Evolutionary conservation across 1,140 invertebrate species (phyloP).

Genomic region (Phortica variegata): DNA sequence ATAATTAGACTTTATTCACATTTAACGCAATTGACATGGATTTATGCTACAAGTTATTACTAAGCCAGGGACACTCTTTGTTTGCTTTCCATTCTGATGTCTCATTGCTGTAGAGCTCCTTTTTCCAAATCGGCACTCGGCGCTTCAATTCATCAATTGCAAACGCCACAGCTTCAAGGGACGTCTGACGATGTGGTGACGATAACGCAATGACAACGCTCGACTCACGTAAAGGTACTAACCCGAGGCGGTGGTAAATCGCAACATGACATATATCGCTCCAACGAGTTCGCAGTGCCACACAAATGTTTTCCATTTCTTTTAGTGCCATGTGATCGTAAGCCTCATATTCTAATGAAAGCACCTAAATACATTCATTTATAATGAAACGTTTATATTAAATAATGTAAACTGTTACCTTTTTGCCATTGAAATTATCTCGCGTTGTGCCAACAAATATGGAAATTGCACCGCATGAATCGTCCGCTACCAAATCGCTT

Average conservation of each 20-base stretch:
- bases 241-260: constrained; percentile 79
- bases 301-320: constrained; percentile 78
- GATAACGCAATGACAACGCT: constrained; percentile 90
- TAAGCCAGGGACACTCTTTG: constrained; percentile 72
- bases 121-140: constrained; percentile 95
- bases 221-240: constrained; percentile 83
- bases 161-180: constrained; percentile 78
- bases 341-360: constrained; percentile 87
- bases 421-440: constrained; percentile 84
- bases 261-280: constrained; percentile 73
- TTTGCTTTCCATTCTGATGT: constrained; percentile 74
- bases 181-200: constrained; percentile 81
- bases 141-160: constrained; percentile 86
- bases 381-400: constrained; percentile 6
- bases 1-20: too few species aligned
- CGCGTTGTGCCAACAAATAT: constrained; percentile 90
- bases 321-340: constrained; percentile 90
- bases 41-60: constrained; percentile 25
- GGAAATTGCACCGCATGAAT: constrained; percentile 83
- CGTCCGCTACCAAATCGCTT: constrained; percentile 66
- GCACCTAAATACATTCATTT: constrained; percentile 59
- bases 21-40: too few species aligned
- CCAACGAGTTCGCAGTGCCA: constrained; percentile 71
- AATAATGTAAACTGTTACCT: constrained; percentile 58
- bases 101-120: constrained; percentile 79